Evolutionary conservation across 2,888 invertebrate species (phyloP).

Genomic region (Caenorhabditis imperialis): DNA sequence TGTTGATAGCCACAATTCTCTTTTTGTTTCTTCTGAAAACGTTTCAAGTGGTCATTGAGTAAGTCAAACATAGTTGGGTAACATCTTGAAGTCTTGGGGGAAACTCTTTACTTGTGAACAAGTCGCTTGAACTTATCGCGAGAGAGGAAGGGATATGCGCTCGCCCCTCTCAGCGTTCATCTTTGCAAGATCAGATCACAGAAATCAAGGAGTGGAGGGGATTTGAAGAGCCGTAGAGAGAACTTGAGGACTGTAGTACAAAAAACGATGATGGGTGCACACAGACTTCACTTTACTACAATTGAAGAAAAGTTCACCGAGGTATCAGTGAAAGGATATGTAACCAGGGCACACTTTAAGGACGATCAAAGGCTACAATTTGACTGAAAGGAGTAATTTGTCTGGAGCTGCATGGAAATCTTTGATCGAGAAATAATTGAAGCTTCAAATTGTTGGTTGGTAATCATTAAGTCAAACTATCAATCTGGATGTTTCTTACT

Average conservation of each 20-base stretch:
- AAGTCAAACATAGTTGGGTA: constrained; percentile 56
- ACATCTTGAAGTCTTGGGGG: constrained; percentile 38
- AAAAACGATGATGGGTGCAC: too few species aligned
- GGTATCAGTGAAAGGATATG: too few species aligned
- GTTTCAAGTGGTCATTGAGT: constrained; percentile 61
- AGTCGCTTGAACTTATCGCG: constrained; percentile 37
- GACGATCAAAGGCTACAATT: too few species aligned
- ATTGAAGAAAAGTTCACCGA: too few species aligned
- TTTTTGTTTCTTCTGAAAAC: constrained; percentile 23
- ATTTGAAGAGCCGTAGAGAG: constrained; percentile 47
- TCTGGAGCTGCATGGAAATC: too few species aligned
- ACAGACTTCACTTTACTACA: too few species aligned
- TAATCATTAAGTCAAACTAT: too few species aligned
- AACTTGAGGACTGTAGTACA: constrained; percentile 44
- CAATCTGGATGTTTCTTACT: too few species aligned
- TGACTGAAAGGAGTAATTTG: too few species aligned
- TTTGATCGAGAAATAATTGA: too few species aligned
- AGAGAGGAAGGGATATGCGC: constrained; percentile 30
- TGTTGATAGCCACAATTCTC: constrained; percentile 14
- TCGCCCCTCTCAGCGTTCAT: constrained; percentile 43
- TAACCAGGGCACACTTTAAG: too few species aligned
- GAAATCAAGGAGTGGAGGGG: constrained; percentile 41
- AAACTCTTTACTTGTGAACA: constrained; percentile 54
- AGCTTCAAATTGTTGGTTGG: too few species aligned
- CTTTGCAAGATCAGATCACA: constrained; percentile 50